Base-by-base conservation (phyloP, 2,797 vertebrate species). In the Micropoecilia bifurca region DNA sequence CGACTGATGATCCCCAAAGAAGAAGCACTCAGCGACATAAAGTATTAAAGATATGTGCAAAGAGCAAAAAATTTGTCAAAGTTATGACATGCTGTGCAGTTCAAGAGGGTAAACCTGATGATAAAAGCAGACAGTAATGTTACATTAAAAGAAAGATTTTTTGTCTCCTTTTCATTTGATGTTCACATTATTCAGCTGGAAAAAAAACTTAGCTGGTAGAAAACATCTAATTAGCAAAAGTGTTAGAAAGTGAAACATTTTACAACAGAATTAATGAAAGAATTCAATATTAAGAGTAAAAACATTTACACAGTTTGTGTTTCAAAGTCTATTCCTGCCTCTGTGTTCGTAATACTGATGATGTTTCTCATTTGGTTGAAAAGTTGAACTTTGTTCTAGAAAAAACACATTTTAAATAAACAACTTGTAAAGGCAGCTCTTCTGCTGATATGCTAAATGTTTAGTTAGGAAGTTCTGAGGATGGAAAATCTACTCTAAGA, bases 1-100 rank as follows among this genome's bases (percentile, higher is more conserved):
- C 6, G 12, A 45, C 33, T 28, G 66, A n/a, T n/a, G 39, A 43
- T 43, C 39, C 66, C 10, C 66, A 69, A 43, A 69, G 66, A 10
- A 69, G 39, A 71, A 71, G 63, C 33, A 2, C 12, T 57, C 25
- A 9, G 39, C 22, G 3, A 46, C 36, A 69, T 76, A 50, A 43
- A 20, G 10, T 39, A 55, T 74, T 59, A 71, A 69, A 78, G 53
- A 78, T 43, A 48, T 16, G 45, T 22, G 22, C 16, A 80, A 41
- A 45, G 2, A 46, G 59, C 22, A 48, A 12, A 71, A 41, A 59
- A 55, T 7, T 3, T n/a, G 22, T 77, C 71, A 28, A 28, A 61
- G 22, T 16, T 71, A 75, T 16, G 63, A 41, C 41, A 6, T 82
- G 39, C 46, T 74, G 25, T 57, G 71, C 30, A 48, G 10, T 28